Percentiles rank a stretch among this genome's conserved stretches.
Evolutionary conservation across 2,888 invertebrate genomes (phyloP).

Genomic region (Formica aserva): DNA sequence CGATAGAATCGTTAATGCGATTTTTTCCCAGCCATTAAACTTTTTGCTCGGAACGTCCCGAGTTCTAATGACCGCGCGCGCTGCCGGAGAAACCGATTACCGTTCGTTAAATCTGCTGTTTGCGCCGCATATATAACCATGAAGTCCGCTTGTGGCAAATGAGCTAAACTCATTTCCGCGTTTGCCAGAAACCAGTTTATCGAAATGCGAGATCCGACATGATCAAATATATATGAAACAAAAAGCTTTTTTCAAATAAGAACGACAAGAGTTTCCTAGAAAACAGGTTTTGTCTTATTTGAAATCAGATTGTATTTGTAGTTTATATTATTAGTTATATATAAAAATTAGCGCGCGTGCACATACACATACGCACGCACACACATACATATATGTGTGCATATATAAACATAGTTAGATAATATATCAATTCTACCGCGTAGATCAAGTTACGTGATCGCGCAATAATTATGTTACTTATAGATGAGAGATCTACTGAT

Average conservation of each 20-base stretch:
- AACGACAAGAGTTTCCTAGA: neutral
- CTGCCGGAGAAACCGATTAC: constrained; percentile 68
- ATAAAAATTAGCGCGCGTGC: no score
- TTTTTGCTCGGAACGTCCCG: constrained; percentile 64
- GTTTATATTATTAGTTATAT: no score
- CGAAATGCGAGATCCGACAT: neutral
- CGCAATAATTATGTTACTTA: constrained; percentile 41
- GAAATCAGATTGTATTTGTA: no score
- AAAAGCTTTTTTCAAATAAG: constrained; percentile 12
- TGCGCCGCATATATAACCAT: constrained; percentile 41
- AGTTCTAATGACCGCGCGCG: constrained; percentile 67
- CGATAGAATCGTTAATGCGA: constrained; percentile 70
- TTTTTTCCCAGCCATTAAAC: constrained; percentile 73
- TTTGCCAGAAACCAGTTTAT: constrained; percentile 37
- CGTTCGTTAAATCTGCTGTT: constrained; percentile 73
- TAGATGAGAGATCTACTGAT: constrained; percentile 30
- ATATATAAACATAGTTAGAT: neutral
- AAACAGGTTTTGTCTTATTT: no score
- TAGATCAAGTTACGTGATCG: constrained; percentile 49
- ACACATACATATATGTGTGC: no score
- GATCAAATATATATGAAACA: neutral
- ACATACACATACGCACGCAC: no score
- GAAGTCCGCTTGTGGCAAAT: constrained; percentile 26
- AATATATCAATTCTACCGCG: constrained; percentile 25
- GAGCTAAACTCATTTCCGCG: constrained; percentile 40